Evolutionary conservation across 1,140 invertebrate genomes (phyloP), one percentile per base, ranked within the genome.

Genomic region (Drosophila ironensis): DNA sequence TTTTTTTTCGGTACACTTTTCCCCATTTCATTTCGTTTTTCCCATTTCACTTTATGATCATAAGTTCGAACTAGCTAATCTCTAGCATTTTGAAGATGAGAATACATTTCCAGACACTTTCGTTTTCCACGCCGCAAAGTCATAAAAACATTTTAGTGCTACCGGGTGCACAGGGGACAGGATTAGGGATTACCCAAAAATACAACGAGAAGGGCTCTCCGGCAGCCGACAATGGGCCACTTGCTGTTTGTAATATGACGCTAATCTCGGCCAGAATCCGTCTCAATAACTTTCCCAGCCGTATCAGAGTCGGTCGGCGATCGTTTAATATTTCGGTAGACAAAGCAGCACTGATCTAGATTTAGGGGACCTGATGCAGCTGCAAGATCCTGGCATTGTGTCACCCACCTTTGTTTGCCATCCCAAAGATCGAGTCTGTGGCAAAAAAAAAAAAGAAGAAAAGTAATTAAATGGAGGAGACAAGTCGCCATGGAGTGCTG

Each of bases 221-320:
- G 50, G 20, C 40, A 45, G 33, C 40, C 51, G 45, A 52, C 33
- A 44, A 70, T 37, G 47, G 67, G 38, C 57, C 77, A 77, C 78
- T 84, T 73, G 78, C 78, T 84, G 72, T 72, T 51, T 60, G 77
- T 84, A 82, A 82, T 66, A 84, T 72, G 77, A 82, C 72, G 59
- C 78, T 84, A 72, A 82, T 84, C 77, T 77, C 50, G 42, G 72
- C 50, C 38, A 71, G 63, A 86, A 78, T 81, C 17, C 30, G 17
- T 41, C 45, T 40, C 27, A 28, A 73, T 56, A 70, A 54, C 54
- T 74, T 84, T 84, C 80, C 74, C 73, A 86, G 56, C 47, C 16
- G 2, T 24, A 33, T 5, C 17, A 44, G 27, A 44, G 20, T 4
- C 20, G 8, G 50, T 24, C 40, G 56, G 33, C 27, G 42, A 74